Conservation (phyloP, 2,113 vertebrate genomes). For the Nesogale talazaci region DNA sequence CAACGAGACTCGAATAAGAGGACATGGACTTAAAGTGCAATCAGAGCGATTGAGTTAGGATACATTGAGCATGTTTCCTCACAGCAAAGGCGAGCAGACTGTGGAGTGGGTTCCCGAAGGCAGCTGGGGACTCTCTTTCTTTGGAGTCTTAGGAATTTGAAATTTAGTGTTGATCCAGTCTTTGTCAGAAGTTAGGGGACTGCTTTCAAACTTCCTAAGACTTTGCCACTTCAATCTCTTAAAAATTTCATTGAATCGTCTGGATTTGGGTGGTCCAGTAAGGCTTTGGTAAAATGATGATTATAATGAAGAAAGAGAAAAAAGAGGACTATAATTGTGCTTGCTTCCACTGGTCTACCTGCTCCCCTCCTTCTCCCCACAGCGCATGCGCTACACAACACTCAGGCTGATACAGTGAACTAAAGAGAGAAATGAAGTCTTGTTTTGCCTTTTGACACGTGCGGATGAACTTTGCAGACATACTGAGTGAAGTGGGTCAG, state of each 20-base stretch:
- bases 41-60: conserved; percentile 72
- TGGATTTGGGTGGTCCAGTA: conserved; percentile 41
- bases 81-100: conserved; percentile 19
- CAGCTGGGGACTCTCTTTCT: conserved; percentile 63
- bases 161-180: conserved; percentile 49
- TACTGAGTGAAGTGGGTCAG: background rate
- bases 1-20: conserved; percentile 61
- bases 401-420: background rate
- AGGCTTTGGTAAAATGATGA: conserved; percentile 47
- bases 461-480: background rate
- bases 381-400: background rate
- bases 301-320: conserved; percentile 16
- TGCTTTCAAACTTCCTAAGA: conserved; percentile 54
- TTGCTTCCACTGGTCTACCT: background rate
- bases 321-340: background rate
- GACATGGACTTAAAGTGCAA: conserved; percentile 60
- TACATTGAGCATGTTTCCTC: conserved; percentile 40
- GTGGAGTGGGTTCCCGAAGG: conserved; percentile 47
- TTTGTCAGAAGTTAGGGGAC: conserved; percentile 55
- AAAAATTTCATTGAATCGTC: conserved; percentile 38
- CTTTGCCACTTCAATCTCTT: conserved; percentile 27
- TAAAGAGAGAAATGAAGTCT: background rate
- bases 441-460: background rate
- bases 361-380: background rate
- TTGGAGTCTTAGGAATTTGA: conserved; percentile 60